phyloP scores from a whole-genome alignment of 2,113 vertebrate species.

The Solea senegalensis region DNA sequence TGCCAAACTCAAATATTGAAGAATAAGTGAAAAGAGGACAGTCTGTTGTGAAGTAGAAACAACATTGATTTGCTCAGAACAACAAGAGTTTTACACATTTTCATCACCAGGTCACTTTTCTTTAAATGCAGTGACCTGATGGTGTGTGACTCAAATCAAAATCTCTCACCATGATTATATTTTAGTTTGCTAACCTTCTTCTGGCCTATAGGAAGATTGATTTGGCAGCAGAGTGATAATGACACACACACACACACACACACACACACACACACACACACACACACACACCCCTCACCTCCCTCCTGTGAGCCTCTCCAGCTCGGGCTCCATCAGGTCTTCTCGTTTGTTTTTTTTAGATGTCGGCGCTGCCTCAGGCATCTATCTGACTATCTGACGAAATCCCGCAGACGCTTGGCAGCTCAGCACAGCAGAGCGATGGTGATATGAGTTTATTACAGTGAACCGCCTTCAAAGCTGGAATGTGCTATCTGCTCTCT shows the following conservation, averaged over 20 bases:
- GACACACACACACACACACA: conserved; percentile 27
- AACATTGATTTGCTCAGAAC: too few species aligned
- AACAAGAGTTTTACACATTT: too few species aligned
- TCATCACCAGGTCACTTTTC: neutral
- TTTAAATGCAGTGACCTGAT: neutral
- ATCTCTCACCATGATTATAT: conserved; percentile 14
- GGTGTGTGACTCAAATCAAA: conserved; percentile 17
- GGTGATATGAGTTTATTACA: conserved; percentile 48
- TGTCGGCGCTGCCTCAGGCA: conserved; percentile 65
- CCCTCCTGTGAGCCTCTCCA: conserved; percentile 44
- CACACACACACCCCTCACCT: conserved; percentile 38
- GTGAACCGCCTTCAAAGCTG: conserved; percentile 50
- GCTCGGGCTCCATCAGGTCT: conserved; percentile 58
- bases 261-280: conserved; percentile 13
- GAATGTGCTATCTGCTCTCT: conserved; percentile 47
- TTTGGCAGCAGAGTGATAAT: conserved; percentile 52
- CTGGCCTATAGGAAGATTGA: conserved; percentile 60
- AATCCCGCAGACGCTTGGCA: conserved; percentile 64
- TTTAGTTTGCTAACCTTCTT: conserved; percentile 37
- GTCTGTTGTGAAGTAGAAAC: too few species aligned
- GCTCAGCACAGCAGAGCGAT: conserved; percentile 35
- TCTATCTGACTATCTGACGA: conserved; percentile 62
- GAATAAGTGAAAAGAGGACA: too few species aligned
- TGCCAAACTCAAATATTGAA: too few species aligned
- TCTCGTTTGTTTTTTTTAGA: conserved; percentile 68